These are phyloP conservation scores for Micromesistius poutassou DNA, from an alignment of 2,797 vertebrate genomes.

Conservation along the genomic window DNA sequence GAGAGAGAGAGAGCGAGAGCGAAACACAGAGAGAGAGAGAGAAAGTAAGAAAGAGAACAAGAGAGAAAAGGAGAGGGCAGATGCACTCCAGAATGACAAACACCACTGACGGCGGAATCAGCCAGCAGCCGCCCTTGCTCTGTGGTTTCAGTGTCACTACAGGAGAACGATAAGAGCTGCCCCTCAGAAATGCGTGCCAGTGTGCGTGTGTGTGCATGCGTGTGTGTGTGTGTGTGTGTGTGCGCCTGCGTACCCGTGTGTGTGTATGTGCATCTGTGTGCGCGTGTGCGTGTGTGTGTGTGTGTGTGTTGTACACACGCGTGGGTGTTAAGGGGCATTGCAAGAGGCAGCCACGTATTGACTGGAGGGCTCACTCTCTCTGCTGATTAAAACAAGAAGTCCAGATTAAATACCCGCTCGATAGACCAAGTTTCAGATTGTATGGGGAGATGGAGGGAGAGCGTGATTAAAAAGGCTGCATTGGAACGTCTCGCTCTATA, in stretches of 20 bases:
- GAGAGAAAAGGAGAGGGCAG: neutral
- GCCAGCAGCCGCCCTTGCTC: constrained; percentile 18
- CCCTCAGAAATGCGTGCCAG: neutral
- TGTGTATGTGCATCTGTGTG: neutral
- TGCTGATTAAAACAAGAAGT: constrained; percentile 63
- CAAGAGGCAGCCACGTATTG: constrained; percentile 26
- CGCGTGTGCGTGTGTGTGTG: neutral
- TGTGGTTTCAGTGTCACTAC: constrained; percentile 15
- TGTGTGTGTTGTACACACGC: neutral
- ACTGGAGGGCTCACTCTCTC: constrained; percentile 30
- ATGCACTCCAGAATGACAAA: constrained; percentile 33
- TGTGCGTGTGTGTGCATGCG: neutral
- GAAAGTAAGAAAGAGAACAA: neutral
- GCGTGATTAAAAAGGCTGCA: constrained; percentile 12
- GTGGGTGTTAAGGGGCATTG: neutral
- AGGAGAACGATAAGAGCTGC: constrained; percentile 8
- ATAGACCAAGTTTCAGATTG: constrained; percentile 55
- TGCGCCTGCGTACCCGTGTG: neutral
- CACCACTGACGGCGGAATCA: constrained; percentile 23
- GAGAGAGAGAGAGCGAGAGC: neutral
- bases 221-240: neutral
- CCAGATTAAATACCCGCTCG: constrained; percentile 57
- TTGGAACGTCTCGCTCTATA: neutral
- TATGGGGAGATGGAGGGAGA: constrained; percentile 18
- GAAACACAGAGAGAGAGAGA: neutral